Percentiles rank a stretch among this genome's conserved stretches.
Conservation (phyloP, 1,140 invertebrate species). For the Drosophila ananassae region DNA sequence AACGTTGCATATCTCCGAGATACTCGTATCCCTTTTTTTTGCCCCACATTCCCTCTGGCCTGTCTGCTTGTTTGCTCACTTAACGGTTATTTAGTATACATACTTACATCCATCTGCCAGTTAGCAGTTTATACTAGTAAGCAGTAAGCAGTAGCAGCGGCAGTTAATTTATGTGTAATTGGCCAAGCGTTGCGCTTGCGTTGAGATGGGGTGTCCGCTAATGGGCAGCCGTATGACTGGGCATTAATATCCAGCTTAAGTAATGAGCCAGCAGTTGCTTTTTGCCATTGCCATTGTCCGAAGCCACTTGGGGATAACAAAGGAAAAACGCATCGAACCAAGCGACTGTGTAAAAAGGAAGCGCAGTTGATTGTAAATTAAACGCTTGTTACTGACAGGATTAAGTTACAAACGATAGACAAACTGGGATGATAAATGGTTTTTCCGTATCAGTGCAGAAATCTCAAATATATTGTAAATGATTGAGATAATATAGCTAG, state of each 20-base stretch:
- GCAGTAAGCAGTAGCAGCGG: slow-evolving; percentile 55
- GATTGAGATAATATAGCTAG: background rate
- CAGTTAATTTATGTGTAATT: slow-evolving; percentile 80
- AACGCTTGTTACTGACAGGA: slow-evolving; percentile 20
- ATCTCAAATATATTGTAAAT: background rate
- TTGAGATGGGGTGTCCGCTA: slow-evolving; percentile 54
- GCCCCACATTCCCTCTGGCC: slow-evolving; percentile 9
- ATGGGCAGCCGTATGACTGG: slow-evolving; percentile 58
- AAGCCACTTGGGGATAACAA: slow-evolving; percentile 30
- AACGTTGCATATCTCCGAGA: slow-evolving; percentile 61
- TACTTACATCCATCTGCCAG: slow-evolving; percentile 32
- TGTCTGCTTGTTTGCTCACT: slow-evolving; percentile 56
- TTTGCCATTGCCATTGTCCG: slow-evolving; percentile 36
- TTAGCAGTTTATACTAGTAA: slow-evolving; percentile 36
- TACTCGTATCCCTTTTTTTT: slow-evolving; percentile 25
- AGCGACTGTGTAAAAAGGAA: slow-evolving; percentile 26
- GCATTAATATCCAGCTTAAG: slow-evolving; percentile 57
- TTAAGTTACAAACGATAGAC: slow-evolving; percentile 7
- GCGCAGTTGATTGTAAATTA: slow-evolving; percentile 47
- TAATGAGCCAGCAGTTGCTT: slow-evolving; percentile 42
- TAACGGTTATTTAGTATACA: slow-evolving; percentile 72
- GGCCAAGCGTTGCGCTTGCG: slow-evolving; percentile 75
- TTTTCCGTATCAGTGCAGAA: background rate
- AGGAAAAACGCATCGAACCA: background rate
- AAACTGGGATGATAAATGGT: slow-evolving; percentile 23